These are phyloP conservation scores for Chloroceryle inda DNA, from an alignment of 2,797 vertebrate genomes.

Conservation along the genomic window DNA sequence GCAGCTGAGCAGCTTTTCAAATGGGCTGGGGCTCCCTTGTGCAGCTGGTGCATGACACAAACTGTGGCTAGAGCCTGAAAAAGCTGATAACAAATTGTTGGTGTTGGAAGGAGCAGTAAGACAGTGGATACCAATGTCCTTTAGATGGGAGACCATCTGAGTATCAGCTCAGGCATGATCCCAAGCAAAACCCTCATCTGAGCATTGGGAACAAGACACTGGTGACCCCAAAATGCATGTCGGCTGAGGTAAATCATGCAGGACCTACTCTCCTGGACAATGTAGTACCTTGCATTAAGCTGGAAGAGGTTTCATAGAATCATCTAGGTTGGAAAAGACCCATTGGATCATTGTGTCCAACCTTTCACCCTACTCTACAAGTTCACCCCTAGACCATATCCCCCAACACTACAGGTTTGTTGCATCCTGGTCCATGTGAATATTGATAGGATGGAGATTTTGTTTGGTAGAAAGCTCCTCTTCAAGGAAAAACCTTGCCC, in stretches of 20 bases:
- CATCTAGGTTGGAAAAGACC: too few relatives aligned
- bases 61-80: not conserved
- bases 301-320: not conserved
- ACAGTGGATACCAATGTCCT: not conserved
- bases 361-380: too few relatives aligned
- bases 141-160: not conserved
- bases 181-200: not conserved
- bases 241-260: not conserved
- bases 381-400: too few relatives aligned
- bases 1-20: fast-evolving
- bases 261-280: not conserved
- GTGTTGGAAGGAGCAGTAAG: not conserved
- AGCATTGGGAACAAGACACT: not conserved
- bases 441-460: not conserved
- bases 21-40: not conserved
- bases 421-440: fast-evolving
- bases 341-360: too few relatives aligned
- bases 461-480: not conserved
- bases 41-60: not conserved
- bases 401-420: not conserved
- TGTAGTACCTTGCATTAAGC: not conserved
- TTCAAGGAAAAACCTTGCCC: not conserved
- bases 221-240: not conserved
- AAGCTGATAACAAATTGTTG: not conserved
- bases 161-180: not conserved